Evolutionary conservation across 2,797 vertebrate species (phyloP).

Genomic region (Sebastes nivosus): DNA sequence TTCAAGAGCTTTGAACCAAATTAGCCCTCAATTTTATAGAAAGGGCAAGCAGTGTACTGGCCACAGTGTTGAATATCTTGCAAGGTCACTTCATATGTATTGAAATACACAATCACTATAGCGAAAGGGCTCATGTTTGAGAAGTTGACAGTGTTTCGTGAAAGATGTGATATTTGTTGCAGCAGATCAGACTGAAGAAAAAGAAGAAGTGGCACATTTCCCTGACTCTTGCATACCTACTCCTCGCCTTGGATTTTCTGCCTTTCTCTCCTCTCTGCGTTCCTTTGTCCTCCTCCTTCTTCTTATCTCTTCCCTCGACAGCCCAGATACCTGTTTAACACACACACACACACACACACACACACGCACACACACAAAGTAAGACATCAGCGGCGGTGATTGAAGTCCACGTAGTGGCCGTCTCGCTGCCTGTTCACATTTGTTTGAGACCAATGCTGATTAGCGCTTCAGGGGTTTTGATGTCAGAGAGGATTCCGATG

Average conservation of each 20-base stretch:
- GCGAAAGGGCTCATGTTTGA: neutral
- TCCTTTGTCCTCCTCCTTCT: constrained; percentile 11
- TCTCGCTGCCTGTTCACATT: constrained; percentile 55
- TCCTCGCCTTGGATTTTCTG: neutral
- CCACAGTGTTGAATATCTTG: neutral
- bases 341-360: constrained; percentile 7
- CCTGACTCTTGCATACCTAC: neutral
- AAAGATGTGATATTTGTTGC: neutral
- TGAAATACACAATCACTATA: neutral
- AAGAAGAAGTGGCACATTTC: neutral
- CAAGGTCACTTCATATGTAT: neutral
- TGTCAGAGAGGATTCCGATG: constrained; percentile 57
- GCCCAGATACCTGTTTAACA: constrained; percentile 42
- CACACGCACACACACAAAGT: constrained; percentile 13
- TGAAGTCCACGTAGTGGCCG: constrained; percentile 51
- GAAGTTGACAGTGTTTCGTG: neutral
- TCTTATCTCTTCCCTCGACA: constrained; percentile 25
- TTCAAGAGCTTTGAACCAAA: neutral
- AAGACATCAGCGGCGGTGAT: constrained; percentile 45
- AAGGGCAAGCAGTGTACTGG: neutral
- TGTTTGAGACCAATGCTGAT: constrained; percentile 55
- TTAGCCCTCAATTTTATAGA: neutral
- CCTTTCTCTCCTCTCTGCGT: neutral
- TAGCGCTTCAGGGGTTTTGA: constrained; percentile 54
- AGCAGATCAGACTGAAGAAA: neutral